Evolutionary conservation across 37 sponge, comb jelly and placozoan genomes (phyloP).

Genomic region (Theonella swinhoei): DNA sequence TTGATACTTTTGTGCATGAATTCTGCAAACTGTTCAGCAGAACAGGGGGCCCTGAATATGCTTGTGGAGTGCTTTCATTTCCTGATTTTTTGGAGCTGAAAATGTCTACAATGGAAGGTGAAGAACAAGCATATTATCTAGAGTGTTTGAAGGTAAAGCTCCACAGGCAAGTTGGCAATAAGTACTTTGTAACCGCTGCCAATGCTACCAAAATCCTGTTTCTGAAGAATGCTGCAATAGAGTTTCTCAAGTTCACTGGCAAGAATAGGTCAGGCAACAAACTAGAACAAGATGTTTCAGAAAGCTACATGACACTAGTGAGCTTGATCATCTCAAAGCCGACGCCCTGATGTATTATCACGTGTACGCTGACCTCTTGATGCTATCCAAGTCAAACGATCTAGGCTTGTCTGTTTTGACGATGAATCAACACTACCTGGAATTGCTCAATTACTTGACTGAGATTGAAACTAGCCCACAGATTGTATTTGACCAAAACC

Average conservation of each 20-base stretch:
- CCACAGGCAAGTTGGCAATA: constrained; percentile 47
- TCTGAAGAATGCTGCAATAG: constrained; percentile 41
- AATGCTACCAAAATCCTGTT: constrained; percentile 39
- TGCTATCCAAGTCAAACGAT: constrained; percentile 51
- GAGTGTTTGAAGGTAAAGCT: constrained; percentile 20
- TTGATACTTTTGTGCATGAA: constrained; percentile 53
- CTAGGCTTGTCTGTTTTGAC: constrained; percentile 26
- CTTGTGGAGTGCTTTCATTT: constrained; percentile 32
- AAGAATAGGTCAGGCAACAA: constrained; percentile 30
- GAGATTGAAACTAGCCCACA: constrained; percentile 5
- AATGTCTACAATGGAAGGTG: constrained; percentile 3
- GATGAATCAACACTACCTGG: constrained; percentile 45
- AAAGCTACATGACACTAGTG: constrained; percentile 31
- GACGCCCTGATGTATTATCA: constrained; percentile 51
- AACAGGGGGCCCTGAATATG: constrained; percentile 45
- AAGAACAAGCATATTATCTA: constrained; percentile 20
- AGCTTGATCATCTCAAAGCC: constrained; percentile 22
- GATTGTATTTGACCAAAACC: constrained; percentile 8
- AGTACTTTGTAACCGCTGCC: constrained; percentile 54
- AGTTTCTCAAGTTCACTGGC: constrained; percentile 35
- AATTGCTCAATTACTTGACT: constrained; percentile 4
- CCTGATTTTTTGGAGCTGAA: constrained; percentile 47
- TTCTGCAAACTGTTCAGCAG: constrained; percentile 56
- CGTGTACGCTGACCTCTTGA: constrained; percentile 33
- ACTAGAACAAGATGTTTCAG: constrained; percentile 27